Percentiles rank a stretch among this genome's conserved stretches.
These are phyloP conservation scores for Dilophus febrilis DNA, from an alignment of 2,888 invertebrate species.

Conservation along the genomic window DNA sequence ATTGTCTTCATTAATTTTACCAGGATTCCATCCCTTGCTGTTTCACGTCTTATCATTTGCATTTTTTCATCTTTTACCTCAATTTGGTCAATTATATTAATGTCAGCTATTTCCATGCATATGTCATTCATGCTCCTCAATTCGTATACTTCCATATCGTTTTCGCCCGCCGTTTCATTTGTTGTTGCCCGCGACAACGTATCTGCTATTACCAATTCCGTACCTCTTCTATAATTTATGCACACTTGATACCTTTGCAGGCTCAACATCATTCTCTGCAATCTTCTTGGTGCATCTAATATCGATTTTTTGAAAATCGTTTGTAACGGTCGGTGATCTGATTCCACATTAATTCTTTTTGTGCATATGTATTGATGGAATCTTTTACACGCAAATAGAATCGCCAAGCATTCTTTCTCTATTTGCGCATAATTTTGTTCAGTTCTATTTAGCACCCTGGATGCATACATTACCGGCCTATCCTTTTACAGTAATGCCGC, in stretches of 20 bases:
- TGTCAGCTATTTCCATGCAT: background rate
- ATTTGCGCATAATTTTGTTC: background rate
- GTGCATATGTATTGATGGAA: background rate
- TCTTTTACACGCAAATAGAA: background rate
- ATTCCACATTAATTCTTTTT: background rate
- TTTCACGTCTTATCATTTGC: background rate
- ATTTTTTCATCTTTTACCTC: conserved; percentile 2
- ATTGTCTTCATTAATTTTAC: background rate
- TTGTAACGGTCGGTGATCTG: background rate
- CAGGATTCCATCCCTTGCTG: background rate
- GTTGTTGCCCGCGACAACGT: background rate
- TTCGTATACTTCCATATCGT: too few species aligned
- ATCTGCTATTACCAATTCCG: conserved; percentile 1
- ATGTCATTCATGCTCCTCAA: background rate
- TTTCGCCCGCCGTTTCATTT: background rate
- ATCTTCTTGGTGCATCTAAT: background rate
- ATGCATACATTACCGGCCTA: conserved; percentile 13
- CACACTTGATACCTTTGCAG: background rate
- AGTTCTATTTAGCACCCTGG: conserved; percentile 5
- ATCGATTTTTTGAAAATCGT: background rate
- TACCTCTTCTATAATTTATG: background rate
- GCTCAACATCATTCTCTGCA: background rate
- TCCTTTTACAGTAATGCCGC: conserved; percentile 12
- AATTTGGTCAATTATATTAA: background rate
- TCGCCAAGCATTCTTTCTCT: too few species aligned